Base-by-base conservation (phyloP, 2,113 vertebrate species). In the Nansenia antarctica region DNA sequence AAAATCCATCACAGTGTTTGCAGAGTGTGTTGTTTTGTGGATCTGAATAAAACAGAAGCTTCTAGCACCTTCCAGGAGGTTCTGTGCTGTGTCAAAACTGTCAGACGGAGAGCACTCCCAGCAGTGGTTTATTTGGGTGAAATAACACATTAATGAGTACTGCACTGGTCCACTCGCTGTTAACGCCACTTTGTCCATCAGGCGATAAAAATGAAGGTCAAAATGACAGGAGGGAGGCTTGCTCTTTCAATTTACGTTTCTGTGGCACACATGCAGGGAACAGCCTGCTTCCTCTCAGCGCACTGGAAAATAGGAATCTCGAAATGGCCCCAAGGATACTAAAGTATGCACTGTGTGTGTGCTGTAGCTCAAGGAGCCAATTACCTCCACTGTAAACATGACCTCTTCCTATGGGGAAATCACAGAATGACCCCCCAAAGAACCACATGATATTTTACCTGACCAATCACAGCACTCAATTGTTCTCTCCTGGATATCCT, bases 341-440 rank as follows among this genome's bases (percentile, higher is more conserved):
- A 66, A 66, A 20, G 45, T 20, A 30, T 58, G 34, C 7, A 31
- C 15, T 29, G 55, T 52, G 62, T 63, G 61, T 69, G 24, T 18
- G 29, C 55, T 66, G 54, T 27, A 57, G 74, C 62, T 77, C 63
- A 65, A 73, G 37, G 67, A 67, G 70, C 66, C 82, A 79, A 81
- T 83, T 86, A 78, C 61, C 58, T 70, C 52, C 66, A 65, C 60
- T 70, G 81, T 85, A 85, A 85, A 88, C 79, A 86, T 79, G 74
- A 84, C 75, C 80, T 42, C 69, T 70, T 62, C 59, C 82, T 64
- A 37, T 53, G 47, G 76, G 77, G 70, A 82, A 75, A 80, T 84
- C 73, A 82, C 58, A 65, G 72, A 77, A 67, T 79, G 82, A 86
- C 77, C 82, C 81, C 67, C 34, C 57, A 54, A 73, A 66, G 42